Conservation (phyloP, 2,113 vertebrate genomes). For the Aspiorhynchus laticeps region DNA sequence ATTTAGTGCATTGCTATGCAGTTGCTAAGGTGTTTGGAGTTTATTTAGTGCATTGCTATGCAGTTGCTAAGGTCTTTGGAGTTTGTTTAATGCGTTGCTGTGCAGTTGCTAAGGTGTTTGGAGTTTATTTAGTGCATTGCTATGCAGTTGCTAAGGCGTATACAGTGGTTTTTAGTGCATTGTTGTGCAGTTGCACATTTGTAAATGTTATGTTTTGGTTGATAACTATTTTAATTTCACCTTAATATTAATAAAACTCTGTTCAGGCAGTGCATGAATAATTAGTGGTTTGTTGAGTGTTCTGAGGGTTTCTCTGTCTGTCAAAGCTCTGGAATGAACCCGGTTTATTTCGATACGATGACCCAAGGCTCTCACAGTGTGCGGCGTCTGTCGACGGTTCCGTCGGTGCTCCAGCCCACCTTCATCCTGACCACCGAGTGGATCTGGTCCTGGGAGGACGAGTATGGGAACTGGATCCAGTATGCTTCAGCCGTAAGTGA, state of each 20-base stretch:
- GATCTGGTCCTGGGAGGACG: constrained; percentile 77
- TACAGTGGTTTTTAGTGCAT: no score
- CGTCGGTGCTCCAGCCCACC: constrained; percentile 60
- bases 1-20: background rate
- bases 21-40: no score
- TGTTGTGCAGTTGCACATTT: no score
- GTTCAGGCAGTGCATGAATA: background rate
- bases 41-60: no score
- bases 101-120: no score
- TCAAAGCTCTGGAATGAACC: constrained; percentile 24
- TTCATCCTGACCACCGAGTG: constrained; percentile 74
- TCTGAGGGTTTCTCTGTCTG: background rate
- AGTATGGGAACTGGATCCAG: constrained; percentile 65
- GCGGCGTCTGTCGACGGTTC: constrained; percentile 67
- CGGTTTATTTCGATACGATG: constrained; percentile 71
- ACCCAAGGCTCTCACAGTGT: constrained; percentile 50
- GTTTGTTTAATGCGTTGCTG: no score
- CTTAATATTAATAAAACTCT: background rate
- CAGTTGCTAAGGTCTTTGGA: no score
- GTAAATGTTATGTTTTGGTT: no score
- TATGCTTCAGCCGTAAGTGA: constrained; percentile 68
- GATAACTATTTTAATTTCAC: no score
- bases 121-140: no score
- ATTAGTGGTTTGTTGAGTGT: background rate
- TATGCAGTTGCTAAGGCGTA: no score